Percentiles rank a stretch among this genome's conserved stretches.
Evolutionary conservation across 2,797 vertebrate genomes (phyloP).

Genomic region (Molossus alvarezi): DNA sequence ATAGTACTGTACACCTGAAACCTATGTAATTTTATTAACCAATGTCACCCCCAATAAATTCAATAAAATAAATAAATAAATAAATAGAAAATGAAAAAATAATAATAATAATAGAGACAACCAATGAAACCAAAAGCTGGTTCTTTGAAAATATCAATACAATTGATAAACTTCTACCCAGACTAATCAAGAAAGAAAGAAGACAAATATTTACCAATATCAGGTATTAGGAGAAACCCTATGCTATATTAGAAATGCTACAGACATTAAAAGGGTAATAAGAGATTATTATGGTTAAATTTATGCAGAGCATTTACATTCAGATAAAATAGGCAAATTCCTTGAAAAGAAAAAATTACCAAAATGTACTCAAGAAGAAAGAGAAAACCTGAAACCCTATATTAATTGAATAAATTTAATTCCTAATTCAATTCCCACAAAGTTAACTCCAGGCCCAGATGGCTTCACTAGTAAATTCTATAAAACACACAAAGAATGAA

Average conservation of each 20-base stretch:
- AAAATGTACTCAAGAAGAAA: neutral
- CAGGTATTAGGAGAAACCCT: neutral
- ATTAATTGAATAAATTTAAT: slow-evolving; percentile 23
- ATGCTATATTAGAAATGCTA: neutral
- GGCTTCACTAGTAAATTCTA: neutral
- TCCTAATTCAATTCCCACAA: neutral
- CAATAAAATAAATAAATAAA: neutral
- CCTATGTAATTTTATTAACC: no score
- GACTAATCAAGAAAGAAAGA: slow-evolving; percentile 10
- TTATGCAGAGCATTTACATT: no score
- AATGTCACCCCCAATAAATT: no score
- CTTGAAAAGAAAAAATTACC: slow-evolving; percentile 37
- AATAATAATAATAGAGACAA: neutral
- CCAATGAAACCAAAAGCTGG: neutral
- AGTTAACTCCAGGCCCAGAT: neutral
- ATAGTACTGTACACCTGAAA: no score
- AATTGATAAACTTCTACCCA: slow-evolving; percentile 1
- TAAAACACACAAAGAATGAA: neutral
- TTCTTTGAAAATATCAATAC: neutral
- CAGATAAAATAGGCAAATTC: no score
- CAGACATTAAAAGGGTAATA: no score
- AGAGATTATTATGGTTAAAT: no score
- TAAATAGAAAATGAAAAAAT: neutral
- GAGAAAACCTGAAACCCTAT: neutral
- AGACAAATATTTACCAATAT: neutral